A percentile compares a stretch with the other conserved stretches of the same genome.
Conservation (phyloP, 2,113 vertebrate species). For the Anarhynchus alexandrinus region DNA sequence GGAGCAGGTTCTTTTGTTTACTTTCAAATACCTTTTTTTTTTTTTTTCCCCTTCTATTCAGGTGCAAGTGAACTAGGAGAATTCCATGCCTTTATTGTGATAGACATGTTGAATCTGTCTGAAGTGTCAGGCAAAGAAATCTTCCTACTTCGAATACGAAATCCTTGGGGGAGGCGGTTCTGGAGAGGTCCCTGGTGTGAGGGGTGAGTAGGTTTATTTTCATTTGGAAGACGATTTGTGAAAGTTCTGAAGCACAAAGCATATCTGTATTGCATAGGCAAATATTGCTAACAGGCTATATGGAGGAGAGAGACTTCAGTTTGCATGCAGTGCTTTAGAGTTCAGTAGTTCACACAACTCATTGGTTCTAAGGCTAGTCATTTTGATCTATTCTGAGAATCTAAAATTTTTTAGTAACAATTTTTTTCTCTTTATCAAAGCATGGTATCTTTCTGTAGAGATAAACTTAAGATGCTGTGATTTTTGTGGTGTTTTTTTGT, state of each 20-base stretch:
- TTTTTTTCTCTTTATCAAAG: neutral
- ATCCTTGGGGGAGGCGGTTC: constrained; percentile 92
- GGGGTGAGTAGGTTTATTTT: constrained; percentile 69
- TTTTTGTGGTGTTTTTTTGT: neutral
- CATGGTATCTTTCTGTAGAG: neutral
- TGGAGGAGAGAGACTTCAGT: neutral
- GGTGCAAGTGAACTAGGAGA: constrained; percentile 81
- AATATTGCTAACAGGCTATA: neutral
- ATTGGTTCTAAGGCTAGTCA: neutral
- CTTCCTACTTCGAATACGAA: constrained; percentile 84
- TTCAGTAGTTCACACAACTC: neutral
- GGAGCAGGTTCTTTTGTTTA: neutral
- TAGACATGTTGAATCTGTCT: constrained; percentile 79
- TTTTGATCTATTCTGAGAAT: neutral
- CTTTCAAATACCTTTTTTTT: neutral
- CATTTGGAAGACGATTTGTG: neutral
- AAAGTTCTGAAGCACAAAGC: neutral
- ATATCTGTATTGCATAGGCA: neutral
- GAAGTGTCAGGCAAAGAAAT: constrained; percentile 63
- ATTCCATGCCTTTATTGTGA: constrained; percentile 88
- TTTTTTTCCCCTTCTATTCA: neutral
- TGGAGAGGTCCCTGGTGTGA: constrained; percentile 87
- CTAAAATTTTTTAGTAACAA: neutral
- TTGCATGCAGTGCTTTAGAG: neutral
- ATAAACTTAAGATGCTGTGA: neutral